Evolutionary conservation across 2,113 vertebrate genomes (phyloP), one percentile per base, ranked within the genome.

Genomic region (Ellobius talpinus): DNA sequence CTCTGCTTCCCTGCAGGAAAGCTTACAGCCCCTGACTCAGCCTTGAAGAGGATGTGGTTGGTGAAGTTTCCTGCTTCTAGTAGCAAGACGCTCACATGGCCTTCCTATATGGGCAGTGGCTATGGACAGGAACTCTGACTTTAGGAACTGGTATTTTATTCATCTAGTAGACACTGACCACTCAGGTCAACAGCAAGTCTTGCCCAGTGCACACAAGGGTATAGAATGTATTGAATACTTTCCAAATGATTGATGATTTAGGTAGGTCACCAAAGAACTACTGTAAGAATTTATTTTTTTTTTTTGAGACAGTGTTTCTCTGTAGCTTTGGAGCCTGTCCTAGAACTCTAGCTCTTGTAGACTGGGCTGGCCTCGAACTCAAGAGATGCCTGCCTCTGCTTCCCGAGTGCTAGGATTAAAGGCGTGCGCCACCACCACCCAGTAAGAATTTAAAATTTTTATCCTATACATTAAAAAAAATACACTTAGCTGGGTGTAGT

Each of bases 1-100:
- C 10, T 33, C 13, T 33, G 39, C 89, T 94, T 96, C 91, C 89
- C 79, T 87, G 91, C 94, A 79, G 91, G 52, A 84, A n/a, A 84
- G 39, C 68, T 55, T 14, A 61, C 73, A 72, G 85, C 78, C 90
- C 63, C 79, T 91, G 91, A 95, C 89, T 96, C 90, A 96, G 93
- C 79, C 87, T 87, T 79, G 55, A 91, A 94, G 90, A 95, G 97
- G 96, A 96, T 95, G 95, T 96, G 93, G 94, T 89, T 3, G 2
- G 50, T 88, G 36, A 93, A 92, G 82, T 87, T 96, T 96, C 82
- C 91, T 95, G 91, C n/a, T 78, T 85, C 85, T 45, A 14, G 85
- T 58, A 68, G 78, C 95, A 84, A 91, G 63, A 94, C n/a, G 91
- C 36, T 93, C 88, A 74, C n/a, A 50, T 6, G 61, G 87, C 66